A percentile compares a stretch with the other conserved stretches of the same genome.
Evolutionary conservation across 2,113 vertebrate species (phyloP).

Genomic region (Capreolus pygargus): DNA sequence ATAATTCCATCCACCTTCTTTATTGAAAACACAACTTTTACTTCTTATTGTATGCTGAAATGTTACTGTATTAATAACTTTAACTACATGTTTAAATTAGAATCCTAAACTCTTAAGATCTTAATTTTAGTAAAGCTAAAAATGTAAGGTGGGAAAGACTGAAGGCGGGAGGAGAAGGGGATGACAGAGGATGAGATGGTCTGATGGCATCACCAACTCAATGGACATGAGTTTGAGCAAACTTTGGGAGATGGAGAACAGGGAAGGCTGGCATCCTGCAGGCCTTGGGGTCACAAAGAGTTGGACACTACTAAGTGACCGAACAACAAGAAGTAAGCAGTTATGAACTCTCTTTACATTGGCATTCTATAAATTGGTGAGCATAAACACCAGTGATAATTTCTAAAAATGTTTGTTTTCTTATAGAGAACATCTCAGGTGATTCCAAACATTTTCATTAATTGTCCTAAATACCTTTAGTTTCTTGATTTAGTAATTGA

Average conservation of each 20-base stretch:
- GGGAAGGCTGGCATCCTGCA: neutral
- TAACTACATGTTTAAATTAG: neutral
- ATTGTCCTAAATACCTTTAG: neutral
- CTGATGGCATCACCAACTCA: neutral
- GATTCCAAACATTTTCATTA: neutral
- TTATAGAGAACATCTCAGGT: neutral
- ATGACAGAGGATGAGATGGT: neutral
- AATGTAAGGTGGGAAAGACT: neutral
- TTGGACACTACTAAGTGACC: neutral
- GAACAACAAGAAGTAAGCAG: neutral
- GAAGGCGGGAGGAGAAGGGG: neutral
- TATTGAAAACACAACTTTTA: neutral
- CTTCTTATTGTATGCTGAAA: neutral
- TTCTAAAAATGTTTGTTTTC: neutral
- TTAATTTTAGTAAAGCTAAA: neutral
- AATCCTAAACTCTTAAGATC: neutral
- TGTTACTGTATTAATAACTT: neutral
- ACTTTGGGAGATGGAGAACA: neutral
- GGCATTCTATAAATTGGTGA: neutral
- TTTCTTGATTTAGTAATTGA: neutral
- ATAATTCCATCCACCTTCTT: neutral
- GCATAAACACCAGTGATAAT: neutral
- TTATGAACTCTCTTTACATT: neutral
- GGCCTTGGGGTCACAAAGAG: neutral
- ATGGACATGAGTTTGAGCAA: neutral